Conservation (phyloP, 1,140 invertebrate genomes). For the Megalonaias nervosa region DNA sequence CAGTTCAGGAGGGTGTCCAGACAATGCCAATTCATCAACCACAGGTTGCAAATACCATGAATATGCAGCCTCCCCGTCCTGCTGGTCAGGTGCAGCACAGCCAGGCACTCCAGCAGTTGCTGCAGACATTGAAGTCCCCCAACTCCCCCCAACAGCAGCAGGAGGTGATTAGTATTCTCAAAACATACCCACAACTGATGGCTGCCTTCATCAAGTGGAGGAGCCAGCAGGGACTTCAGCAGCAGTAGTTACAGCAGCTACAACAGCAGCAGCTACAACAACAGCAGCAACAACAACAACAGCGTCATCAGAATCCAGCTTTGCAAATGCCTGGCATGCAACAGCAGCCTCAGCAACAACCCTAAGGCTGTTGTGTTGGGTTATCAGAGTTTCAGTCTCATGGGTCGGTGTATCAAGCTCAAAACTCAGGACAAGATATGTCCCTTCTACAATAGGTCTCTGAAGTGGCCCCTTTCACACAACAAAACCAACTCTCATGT, state of each 20-base stretch:
- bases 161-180: neutral
- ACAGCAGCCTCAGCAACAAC: slow-evolving; percentile 47
- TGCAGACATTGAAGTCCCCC: slow-evolving; percentile 73
- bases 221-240: slow-evolving; percentile 43
- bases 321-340: slow-evolving; percentile 30
- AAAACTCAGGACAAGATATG: slow-evolving; percentile 56
- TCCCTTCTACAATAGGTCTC: slow-evolving; percentile 53
- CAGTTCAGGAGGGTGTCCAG: slow-evolving; percentile 30
- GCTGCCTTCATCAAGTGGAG: too few relatives aligned
- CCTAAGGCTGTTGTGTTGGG: slow-evolving; percentile 9
- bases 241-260: slow-evolving; percentile 49
- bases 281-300: slow-evolving; percentile 65
- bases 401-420: slow-evolving; percentile 29
- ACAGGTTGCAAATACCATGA: too few relatives aligned
- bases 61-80: too few relatives aligned
- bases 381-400: slow-evolving; percentile 58
- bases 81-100: too few relatives aligned
- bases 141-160: too few relatives aligned
- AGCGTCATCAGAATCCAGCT: slow-evolving; percentile 58
- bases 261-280: slow-evolving; percentile 10
- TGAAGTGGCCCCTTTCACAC: slow-evolving; percentile 58
- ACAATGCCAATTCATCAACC: slow-evolving; percentile 36
- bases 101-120: too few relatives aligned
- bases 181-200: slow-evolving; percentile 10
- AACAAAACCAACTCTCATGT: slow-evolving; percentile 63